These are phyloP conservation scores for Meganola albula DNA, from an alignment of 2,888 invertebrate species.

Conservation along the genomic window DNA sequence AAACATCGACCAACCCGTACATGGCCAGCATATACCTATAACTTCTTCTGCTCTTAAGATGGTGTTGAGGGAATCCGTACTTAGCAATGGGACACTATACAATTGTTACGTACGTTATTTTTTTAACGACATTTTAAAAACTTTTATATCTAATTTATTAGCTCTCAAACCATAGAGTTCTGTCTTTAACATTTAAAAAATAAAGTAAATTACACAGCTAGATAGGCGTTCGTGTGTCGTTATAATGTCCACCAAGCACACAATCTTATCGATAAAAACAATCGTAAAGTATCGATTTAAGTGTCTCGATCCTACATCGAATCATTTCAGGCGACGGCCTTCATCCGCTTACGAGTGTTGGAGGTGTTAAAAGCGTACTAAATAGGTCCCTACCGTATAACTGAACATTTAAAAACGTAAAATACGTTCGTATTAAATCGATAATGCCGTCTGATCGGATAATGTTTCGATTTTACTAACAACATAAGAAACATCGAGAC, in stretches of 20 bases:
- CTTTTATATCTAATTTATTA: no score
- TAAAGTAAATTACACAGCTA: no score
- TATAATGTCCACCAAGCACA: conserved; percentile 45
- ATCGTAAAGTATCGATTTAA: conserved; percentile 63
- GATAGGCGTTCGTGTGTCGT: conserved; percentile 43
- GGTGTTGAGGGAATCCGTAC: no score
- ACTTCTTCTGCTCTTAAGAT: no score
- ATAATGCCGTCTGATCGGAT: conserved; percentile 42
- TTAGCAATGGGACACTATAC: no score
- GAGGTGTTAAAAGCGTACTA: conserved; percentile 38
- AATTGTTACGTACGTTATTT: no score
- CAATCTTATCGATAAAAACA: conserved; percentile 53
- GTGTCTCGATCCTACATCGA: conserved; percentile 42
- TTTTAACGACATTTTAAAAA: no score
- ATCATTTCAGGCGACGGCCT: conserved; percentile 39
- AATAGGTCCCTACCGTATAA: conserved; percentile 34
- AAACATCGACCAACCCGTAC: no score
- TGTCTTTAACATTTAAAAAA: no score
- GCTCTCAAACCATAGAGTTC: no score
- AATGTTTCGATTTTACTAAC: conserved; percentile 41
- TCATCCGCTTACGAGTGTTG: conserved; percentile 31
- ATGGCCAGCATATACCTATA: no score
- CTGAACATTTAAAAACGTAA: conserved; percentile 42
- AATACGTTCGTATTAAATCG: conserved; percentile 42
- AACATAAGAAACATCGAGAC: conserved; percentile 32